phyloP scores from a whole-genome alignment of 2,888 invertebrate species.

The Andrena praecox region DNA sequence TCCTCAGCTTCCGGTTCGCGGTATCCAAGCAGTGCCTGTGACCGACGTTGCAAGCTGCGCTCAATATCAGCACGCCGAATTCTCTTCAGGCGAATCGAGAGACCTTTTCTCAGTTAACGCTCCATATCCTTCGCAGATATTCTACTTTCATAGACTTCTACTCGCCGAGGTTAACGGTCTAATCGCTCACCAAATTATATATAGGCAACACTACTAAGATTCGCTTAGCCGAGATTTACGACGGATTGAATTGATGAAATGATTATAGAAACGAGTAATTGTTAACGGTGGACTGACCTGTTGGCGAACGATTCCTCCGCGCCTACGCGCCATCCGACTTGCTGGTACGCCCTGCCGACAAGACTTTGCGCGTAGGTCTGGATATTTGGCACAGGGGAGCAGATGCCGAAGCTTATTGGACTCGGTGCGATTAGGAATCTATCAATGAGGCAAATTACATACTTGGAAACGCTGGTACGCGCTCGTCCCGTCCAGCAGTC shows the following conservation, averaged over 20 bases:
- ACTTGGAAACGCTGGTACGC: slow-evolving; percentile 40
- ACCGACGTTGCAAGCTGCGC: slow-evolving; percentile 69
- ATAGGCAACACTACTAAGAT: too few relatives aligned
- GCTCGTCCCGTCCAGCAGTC: slow-evolving; percentile 53
- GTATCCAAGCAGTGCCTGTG: slow-evolving; percentile 63
- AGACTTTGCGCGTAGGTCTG: slow-evolving; percentile 40
- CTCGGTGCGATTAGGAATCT: not conserved
- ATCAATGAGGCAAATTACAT: not conserved
- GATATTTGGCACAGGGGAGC: not conserved
- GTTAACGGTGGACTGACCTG: slow-evolving; percentile 50
- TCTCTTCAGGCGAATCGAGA: slow-evolving; percentile 62
- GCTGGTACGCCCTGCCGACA: slow-evolving; percentile 36
- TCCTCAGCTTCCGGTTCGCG: slow-evolving; percentile 51
- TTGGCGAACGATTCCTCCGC: slow-evolving; percentile 29
- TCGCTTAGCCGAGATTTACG: too few relatives aligned
- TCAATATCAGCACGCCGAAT: slow-evolving; percentile 65
- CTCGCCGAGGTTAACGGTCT: too few relatives aligned
- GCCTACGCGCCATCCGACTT: slow-evolving; percentile 30
- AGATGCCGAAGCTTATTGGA: too few relatives aligned
- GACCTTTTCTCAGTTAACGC: slow-evolving; percentile 19
- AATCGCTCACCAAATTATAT: too few relatives aligned
- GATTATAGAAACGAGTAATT: not conserved
- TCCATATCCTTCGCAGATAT: too few relatives aligned
- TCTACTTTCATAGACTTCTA: too few relatives aligned
- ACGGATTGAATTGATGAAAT: not conserved